Conservation (phyloP, 2,113 vertebrate genomes). For the Proterorhinus semilunaris region DNA sequence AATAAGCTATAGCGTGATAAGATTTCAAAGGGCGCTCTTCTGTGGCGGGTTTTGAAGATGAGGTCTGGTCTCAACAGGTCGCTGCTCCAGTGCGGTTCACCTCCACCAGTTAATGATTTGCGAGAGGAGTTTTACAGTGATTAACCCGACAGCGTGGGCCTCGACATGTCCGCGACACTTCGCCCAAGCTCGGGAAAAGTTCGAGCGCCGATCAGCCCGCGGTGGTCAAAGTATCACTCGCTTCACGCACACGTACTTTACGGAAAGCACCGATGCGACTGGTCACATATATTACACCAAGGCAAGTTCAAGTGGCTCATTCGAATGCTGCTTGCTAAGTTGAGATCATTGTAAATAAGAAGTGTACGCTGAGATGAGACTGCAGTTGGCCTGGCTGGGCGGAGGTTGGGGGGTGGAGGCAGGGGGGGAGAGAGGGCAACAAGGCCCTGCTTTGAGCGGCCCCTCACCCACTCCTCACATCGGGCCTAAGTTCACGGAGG, state of each 20-base stretch:
- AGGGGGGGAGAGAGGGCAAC: constrained; percentile 52
- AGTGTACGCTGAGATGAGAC: too few relatives aligned
- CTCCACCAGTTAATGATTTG: constrained; percentile 30
- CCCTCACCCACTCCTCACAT: constrained; percentile 31
- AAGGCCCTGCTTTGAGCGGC: constrained; percentile 65
- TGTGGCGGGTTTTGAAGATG: not conserved
- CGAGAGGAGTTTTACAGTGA: constrained; percentile 26
- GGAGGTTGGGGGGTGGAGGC: constrained; percentile 33
- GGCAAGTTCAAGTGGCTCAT: too few relatives aligned
- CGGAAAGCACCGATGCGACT: too few relatives aligned
- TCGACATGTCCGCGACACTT: constrained; percentile 37
- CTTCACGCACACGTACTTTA: constrained; percentile 24
- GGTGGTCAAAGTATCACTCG: constrained; percentile 24
- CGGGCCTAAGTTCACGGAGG: not conserved
- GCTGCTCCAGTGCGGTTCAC: constrained; percentile 30
- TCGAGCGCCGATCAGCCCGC: too few relatives aligned
- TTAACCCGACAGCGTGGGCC: constrained; percentile 39
- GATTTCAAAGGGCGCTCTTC: not conserved
- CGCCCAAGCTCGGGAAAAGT: not conserved
- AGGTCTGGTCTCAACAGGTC: constrained; percentile 2
- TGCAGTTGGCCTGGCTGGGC: constrained; percentile 21
- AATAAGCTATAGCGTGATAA: too few relatives aligned
- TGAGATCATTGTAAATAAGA: too few relatives aligned
- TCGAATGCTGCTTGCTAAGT: too few relatives aligned
- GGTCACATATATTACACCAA: too few relatives aligned